Base-by-base conservation (phyloP, 2,113 vertebrate genomes). In the Clarias macrocephalus region DNA sequence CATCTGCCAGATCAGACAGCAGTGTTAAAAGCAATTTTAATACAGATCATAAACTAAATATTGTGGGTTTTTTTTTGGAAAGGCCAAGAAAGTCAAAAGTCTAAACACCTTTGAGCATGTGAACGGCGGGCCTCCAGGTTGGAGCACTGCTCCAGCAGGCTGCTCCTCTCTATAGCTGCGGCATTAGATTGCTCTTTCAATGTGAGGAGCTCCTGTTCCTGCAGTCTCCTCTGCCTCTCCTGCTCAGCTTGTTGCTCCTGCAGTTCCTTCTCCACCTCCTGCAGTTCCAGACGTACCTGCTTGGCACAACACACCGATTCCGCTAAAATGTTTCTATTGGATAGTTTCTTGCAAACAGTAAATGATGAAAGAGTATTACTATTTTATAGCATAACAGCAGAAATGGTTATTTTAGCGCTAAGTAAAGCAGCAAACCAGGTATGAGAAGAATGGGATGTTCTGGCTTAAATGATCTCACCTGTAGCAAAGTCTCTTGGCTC, bases 251-350 rank as follows among this genome's bases (percentile, higher is more conserved):
- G 93, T 89, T 95, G 95, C 28, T 91, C 86, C 91, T 95, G 91
- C 4, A 93, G 86, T 0, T 92, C 83, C 37, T 92, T 92, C 90
- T 95, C 94, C 84, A 95, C 66, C 10, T 82, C 83, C 92, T 97
- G 95, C 85, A 97, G 19, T 68, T 95, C 94, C 16, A 94, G 60
- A 73, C 93, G 95, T 87, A 94, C 95, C 96, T 97, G 73, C 16
- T 30, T 9, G 59, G 19, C 8, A 30, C 19, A 68, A n/a, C 3
- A 21, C 5, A 18, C 10, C 70, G 57, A 79, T 9, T 79, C 75
- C n/a, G n/a, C 12, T 81, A 59, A 80, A 80, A 80, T 54, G 9
- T 23, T 73, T 48, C 19, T 9, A 33, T 70, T 33, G 42, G 23
- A 3, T 73, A 21, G 30, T 72, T 72, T 72, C 16, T 23, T 9